These are phyloP conservation scores for Temnothorax rugatulus DNA, from an alignment of 2,888 invertebrate genomes.

Conservation along the genomic window DNA sequence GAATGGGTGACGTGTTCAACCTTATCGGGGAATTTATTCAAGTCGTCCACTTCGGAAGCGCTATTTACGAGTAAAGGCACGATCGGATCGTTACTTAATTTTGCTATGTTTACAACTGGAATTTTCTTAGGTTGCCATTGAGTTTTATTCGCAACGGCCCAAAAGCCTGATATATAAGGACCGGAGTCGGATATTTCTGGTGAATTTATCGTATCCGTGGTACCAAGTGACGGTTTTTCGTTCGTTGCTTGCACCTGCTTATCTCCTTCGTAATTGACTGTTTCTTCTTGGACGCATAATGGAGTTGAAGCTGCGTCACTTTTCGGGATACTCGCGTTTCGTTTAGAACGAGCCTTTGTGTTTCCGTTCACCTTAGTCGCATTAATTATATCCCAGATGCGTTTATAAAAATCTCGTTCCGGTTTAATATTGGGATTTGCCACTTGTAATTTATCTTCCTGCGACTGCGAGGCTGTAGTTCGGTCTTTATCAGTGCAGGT, in stretches of 20 bases:
- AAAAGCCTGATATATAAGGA: constrained; percentile 28
- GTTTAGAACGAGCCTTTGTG: constrained; percentile 9
- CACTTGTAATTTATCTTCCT: background rate
- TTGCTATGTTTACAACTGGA: background rate
- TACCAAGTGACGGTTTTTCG: background rate
- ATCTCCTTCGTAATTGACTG: background rate
- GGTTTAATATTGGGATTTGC: background rate
- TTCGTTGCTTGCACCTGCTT: background rate
- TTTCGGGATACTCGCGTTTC: background rate
- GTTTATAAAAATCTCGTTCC: constrained; percentile 17
- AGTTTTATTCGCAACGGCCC: background rate
- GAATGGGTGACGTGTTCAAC: background rate
- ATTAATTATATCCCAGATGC: constrained; percentile 33
- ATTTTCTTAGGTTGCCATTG: constrained; percentile 16
- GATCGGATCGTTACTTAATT: constrained; percentile 63
- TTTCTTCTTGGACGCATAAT: constrained; percentile 1
- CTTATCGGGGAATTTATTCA: constrained; percentile 62
- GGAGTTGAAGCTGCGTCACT: background rate
- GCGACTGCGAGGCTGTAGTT: constrained; percentile 16
- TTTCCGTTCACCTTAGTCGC: background rate
- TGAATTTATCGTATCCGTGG: background rate
- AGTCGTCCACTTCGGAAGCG: constrained; percentile 56
- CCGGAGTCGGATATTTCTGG: background rate
- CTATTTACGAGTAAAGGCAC: background rate
- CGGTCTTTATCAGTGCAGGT: constrained; percentile 18